Evolutionary conservation across 2,888 invertebrate genomes (phyloP).

Genomic region (Stenodera caucasica): DNA sequence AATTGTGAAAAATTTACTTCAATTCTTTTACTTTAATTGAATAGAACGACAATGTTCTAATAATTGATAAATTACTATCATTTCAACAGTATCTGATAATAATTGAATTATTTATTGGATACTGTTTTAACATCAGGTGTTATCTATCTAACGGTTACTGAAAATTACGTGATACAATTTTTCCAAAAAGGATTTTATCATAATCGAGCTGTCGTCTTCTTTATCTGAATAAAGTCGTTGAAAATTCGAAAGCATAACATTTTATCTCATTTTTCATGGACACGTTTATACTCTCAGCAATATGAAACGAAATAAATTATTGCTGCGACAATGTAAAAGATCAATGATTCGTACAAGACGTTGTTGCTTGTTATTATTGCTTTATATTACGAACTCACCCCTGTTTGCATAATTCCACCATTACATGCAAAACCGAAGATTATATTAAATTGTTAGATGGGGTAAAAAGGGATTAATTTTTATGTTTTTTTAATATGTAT

Average conservation of each 20-base stretch:
- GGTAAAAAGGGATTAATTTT: neutral
- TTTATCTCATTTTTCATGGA: conserved; percentile 29
- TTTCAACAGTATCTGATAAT: neutral
- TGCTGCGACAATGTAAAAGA: conserved; percentile 23
- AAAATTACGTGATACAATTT: conserved; percentile 18
- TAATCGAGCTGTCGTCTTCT: conserved; percentile 23
- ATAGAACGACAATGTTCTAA: neutral
- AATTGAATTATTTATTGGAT: neutral
- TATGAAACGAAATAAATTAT: conserved; percentile 29
- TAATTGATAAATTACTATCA: no score
- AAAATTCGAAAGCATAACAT: conserved; percentile 22
- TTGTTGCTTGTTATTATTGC: conserved; percentile 24
- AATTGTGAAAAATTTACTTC: neutral
- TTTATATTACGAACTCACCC: neutral
- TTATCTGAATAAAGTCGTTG: conserved; percentile 29
- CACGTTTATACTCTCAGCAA: conserved; percentile 23
- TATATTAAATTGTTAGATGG: neutral
- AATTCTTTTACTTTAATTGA: neutral
- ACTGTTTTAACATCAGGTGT: no score
- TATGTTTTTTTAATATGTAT: neutral
- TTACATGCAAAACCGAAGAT: neutral
- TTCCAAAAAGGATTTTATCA: conserved; percentile 28
- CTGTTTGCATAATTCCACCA: neutral
- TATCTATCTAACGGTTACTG: no score
- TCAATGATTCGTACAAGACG: conserved; percentile 15